Evolutionary conservation across 2,888 invertebrate species (phyloP).

Genomic region (Leptura quadrifasciata): DNA sequence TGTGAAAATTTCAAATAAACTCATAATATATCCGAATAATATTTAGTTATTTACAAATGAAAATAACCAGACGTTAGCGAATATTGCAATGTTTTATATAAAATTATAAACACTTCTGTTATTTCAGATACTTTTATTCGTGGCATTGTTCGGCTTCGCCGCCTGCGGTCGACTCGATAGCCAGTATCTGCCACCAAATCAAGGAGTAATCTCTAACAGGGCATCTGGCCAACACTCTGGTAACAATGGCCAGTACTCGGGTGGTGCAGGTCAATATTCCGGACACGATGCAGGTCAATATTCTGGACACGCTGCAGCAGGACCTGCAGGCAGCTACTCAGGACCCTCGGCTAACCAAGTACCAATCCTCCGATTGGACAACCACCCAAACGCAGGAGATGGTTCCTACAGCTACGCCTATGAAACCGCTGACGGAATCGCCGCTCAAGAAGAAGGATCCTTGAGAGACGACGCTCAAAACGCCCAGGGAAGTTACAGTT

Average conservation of each 20-base stretch:
- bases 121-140: slow-evolving; percentile 33
- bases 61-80: too few species aligned
- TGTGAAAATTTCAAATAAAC: too few species aligned
- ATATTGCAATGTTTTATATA: background rate
- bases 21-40: too few species aligned
- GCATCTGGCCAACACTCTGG: background rate
- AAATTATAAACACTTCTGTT: background rate
- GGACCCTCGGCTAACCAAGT: slow-evolving; percentile 18
- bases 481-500: slow-evolving; percentile 63
- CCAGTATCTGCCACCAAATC: slow-evolving; percentile 58
- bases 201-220: background rate
- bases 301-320: slow-evolving; percentile 10
- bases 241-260: background rate
- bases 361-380: slow-evolving; percentile 45
- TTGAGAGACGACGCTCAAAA: slow-evolving; percentile 64
- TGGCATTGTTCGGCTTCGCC: slow-evolving; percentile 55
- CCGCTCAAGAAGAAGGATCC: slow-evolving; percentile 67
- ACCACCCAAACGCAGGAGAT: slow-evolving; percentile 58
- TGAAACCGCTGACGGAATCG: slow-evolving; percentile 77
- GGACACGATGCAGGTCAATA: slow-evolving; percentile 23
- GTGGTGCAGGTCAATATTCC: slow-evolving; percentile 14
- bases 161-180: slow-evolving; percentile 59
- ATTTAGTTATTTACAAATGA: too few species aligned
- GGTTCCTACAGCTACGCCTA: slow-evolving; percentile 70
- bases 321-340: slow-evolving; percentile 1